phyloP scores from a whole-genome alignment of 1,140 invertebrate genomes.

The Globodera rostochiensis region DNA sequence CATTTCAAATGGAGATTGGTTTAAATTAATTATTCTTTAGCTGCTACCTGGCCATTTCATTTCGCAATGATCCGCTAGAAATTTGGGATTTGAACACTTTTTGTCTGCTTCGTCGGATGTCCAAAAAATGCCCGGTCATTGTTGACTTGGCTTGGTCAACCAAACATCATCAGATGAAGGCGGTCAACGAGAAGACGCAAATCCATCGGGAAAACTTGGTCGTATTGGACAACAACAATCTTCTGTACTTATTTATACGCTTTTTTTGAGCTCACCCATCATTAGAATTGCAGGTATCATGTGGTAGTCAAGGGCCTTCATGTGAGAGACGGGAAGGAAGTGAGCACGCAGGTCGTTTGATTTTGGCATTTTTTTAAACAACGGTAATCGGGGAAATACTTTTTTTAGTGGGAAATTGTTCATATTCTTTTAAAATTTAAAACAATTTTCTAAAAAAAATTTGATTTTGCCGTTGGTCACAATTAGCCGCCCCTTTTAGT shows the following conservation, averaged over 20 bases:
- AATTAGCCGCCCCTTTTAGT: conserved; percentile 38
- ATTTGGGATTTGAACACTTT: conserved; percentile 61
- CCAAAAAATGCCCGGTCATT: conserved; percentile 59
- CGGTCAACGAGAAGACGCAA: conserved; percentile 47
- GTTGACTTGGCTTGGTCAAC: conserved; percentile 62
- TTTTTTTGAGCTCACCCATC: too few relatives aligned
- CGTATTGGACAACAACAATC: conserved; percentile 64
- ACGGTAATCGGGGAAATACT: too few relatives aligned
- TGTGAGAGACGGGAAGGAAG: conserved; percentile 63
- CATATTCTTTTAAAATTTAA: background rate
- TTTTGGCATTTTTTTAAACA: conserved; percentile 13
- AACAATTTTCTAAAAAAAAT: too few relatives aligned
- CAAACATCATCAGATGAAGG: conserved; percentile 57
- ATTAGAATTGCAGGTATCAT: conserved; percentile 9
- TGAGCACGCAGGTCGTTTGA: conserved; percentile 57
- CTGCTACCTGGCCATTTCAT: conserved; percentile 61
- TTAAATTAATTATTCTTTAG: conserved; percentile 38
- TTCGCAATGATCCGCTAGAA: conserved; percentile 61
- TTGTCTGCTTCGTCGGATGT: conserved; percentile 60
- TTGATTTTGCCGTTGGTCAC: too few relatives aligned
- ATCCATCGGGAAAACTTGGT: conserved; percentile 62
- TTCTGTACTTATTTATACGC: conserved; percentile 46
- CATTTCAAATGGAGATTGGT: background rate
- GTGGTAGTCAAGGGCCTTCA: conserved; percentile 64
- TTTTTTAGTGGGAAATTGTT: background rate